phyloP scores from a whole-genome alignment of 2,797 vertebrate genomes.

The Platyrinchus mystaceus region DNA sequence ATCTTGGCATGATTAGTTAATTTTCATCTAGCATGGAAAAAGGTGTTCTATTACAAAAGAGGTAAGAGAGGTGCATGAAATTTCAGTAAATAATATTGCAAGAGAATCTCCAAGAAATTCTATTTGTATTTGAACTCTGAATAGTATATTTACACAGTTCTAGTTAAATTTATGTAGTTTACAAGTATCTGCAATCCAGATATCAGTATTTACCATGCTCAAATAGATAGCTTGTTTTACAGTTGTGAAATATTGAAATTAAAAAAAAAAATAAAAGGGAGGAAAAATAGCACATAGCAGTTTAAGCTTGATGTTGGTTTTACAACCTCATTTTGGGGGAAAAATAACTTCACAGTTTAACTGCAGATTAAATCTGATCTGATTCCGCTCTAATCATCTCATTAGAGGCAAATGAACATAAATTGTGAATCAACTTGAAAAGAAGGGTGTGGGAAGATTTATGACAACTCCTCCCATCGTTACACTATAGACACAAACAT shows the following conservation, averaged over 20 bases:
- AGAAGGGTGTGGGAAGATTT: not conserved
- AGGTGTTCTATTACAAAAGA: not conserved
- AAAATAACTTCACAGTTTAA: constrained; percentile 49
- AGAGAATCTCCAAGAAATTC: not conserved
- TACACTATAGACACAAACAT: not conserved
- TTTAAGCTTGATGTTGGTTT: constrained; percentile 41
- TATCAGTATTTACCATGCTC: not conserved
- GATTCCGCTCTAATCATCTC: constrained; percentile 60
- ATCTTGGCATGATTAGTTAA: not conserved
- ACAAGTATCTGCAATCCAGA: not conserved
- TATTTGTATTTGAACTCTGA: not conserved
- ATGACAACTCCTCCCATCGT: not conserved
- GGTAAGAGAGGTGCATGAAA: fast-evolving
- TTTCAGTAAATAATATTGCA: not conserved
- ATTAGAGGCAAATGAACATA: constrained; percentile 53
- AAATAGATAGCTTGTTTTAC: not conserved
- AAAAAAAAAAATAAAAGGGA: not conserved
- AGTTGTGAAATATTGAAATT: not conserved
- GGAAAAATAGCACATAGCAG: not conserved
- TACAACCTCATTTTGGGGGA: constrained; percentile 24
- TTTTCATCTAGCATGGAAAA: not conserved
- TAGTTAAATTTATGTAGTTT: not conserved
- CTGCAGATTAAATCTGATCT: constrained; percentile 60
- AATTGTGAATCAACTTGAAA: constrained; percentile 36
- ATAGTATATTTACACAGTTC: not conserved